Percentiles rank a stretch among this genome's conserved stretches.
These are phyloP conservation scores for Diprion similis DNA, from an alignment of 1,140 invertebrate genomes.

Conservation along the genomic window DNA sequence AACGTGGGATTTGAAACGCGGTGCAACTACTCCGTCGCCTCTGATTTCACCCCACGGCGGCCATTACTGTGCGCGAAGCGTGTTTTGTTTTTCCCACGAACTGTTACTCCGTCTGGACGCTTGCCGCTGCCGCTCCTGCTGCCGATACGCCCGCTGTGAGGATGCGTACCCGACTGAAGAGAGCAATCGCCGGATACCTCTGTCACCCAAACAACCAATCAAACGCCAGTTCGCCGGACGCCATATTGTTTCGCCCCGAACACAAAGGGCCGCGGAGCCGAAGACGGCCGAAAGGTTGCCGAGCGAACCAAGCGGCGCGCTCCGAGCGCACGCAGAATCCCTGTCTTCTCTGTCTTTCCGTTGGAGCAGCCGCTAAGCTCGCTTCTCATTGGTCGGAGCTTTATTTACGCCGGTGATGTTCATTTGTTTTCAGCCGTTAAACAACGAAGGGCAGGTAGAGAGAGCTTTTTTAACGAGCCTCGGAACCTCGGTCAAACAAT, in stretches of 20 bases:
- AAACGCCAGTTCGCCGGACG: conserved; percentile 9
- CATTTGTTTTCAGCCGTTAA: too few relatives aligned
- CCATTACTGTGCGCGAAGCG: conserved; percentile 1
- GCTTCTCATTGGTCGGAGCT: neutral
- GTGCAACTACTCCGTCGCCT: neutral
- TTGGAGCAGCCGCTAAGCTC: neutral
- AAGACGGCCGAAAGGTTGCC: conserved; percentile 5
- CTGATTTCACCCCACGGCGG: neutral
- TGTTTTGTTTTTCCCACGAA: neutral
- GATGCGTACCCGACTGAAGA: conserved; percentile 6
- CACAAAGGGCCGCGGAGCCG: conserved; percentile 19
- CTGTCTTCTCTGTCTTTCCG: neutral
- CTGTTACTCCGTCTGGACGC: neutral
- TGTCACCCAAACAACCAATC: neutral
- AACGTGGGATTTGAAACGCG: neutral
- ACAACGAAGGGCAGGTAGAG: too few relatives aligned
- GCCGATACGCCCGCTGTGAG: neutral
- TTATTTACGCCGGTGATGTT: neutral
- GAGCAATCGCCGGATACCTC: neutral
- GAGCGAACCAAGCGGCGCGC: neutral
- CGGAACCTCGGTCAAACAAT: too few relatives aligned
- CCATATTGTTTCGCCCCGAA: conserved; percentile 15
- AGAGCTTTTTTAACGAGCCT: too few relatives aligned
- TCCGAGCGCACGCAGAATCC: neutral
- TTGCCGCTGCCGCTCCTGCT: too few relatives aligned